phyloP scores from a whole-genome alignment of 2,888 invertebrate genomes.

The Tipula unca region DNA sequence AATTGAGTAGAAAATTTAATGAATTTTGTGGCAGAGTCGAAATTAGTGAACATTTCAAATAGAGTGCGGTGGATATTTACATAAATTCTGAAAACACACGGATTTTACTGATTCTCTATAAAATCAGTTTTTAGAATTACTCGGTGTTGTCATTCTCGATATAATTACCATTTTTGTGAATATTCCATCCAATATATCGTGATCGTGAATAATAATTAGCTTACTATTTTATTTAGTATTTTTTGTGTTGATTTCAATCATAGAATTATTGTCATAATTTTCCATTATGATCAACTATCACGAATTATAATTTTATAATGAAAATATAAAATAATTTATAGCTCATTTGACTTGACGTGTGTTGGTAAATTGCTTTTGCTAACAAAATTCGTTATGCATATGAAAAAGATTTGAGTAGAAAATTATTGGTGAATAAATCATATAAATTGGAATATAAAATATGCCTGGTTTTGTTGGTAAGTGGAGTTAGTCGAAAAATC shows the following conservation, averaged over 20 bases:
- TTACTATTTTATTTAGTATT: too few relatives aligned
- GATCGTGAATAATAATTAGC: neutral
- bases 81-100: neutral
- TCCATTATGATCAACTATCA: neutral
- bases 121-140: neutral
- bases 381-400: neutral
- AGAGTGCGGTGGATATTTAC: neutral
- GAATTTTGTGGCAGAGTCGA: neutral
- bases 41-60: neutral
- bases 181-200: neutral
- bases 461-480: constrained; percentile 3
- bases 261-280: neutral
- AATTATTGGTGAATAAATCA: neutral
- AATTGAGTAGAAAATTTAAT: neutral
- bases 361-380: neutral
- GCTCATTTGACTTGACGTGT: neutral
- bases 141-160: neutral
- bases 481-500: neutral
- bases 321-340: neutral
- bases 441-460: neutral
- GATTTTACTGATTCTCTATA: neutral
- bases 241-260: neutral
- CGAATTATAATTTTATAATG: neutral
- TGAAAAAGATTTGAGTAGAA: neutral
- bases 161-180: too few relatives aligned